Evolutionary conservation across 2,113 vertebrate genomes (phyloP), one percentile per base, ranked within the genome.

Genomic region (Paralichthys olivaceus): DNA sequence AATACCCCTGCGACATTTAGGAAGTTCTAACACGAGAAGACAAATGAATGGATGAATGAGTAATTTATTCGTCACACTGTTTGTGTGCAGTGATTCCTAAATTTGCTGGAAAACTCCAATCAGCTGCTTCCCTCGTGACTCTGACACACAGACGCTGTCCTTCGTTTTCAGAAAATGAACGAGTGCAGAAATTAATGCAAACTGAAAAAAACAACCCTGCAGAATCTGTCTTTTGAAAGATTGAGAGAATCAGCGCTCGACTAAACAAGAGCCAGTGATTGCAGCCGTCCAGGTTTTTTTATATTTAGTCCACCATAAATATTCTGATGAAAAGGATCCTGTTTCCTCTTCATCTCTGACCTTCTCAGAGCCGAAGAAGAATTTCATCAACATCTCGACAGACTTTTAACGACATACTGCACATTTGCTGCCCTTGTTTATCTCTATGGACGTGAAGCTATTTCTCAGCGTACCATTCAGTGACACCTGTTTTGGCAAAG

Each of bases 151-250:
- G 11, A 15, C 2, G 29, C 14, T 54, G 22, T 67, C 58, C 70
- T 80, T 73, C 45, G 61, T 58, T 45, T 11, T 72, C 54, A 45
- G 32, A 45, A 70, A 75, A 72, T 13, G 20, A 51, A 69, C 60
- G 53, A 68, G 37, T 12, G 0, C 55, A 11, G 17, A 62, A 66
- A 29, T 69, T 14, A 75, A 77, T 57, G 19, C 37, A 37, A 75
- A 71, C 28, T 58, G 75, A 72, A 4, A 49, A 37, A 25, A 53
- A 43, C 17, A 72, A 67, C 56, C 23, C 47, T 29, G 40, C 58
- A 3, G 61, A 9, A 3, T 13, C 9, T 26, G 34, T 68, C 47
- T 51, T 78, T 56, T 80, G 5, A 66, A 69, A 73, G 70, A 43
- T 55, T 61, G 23, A 7, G 55, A 69, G 26, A 75, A 26, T 65